Evolutionary conservation across 2,888 invertebrate species (phyloP).

Genomic region (Dryococelus australis): DNA sequence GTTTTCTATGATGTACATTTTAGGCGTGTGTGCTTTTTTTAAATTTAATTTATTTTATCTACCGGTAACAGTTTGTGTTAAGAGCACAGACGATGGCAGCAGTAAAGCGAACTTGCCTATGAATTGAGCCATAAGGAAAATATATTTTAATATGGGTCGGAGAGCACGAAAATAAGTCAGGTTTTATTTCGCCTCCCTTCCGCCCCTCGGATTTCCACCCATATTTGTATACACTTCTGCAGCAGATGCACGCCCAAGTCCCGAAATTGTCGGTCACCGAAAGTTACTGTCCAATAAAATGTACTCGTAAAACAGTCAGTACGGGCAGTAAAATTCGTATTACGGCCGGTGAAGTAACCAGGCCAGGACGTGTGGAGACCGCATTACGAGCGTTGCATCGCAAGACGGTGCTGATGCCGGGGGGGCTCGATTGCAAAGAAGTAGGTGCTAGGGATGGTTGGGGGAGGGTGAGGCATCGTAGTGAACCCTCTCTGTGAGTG

Average conservation of each 20-base stretch:
- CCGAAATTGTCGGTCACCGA: background rate
- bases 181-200: background rate
- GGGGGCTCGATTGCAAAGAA: no score
- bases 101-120: no score
- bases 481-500: slow-evolving; percentile 3
- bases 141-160: no score
- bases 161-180: background rate
- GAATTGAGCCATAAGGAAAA: no score
- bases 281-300: background rate
- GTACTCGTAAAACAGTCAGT: background rate
- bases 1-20: no score
- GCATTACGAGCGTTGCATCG: background rate
- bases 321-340: background rate
- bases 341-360: background rate
- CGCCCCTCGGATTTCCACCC: background rate
- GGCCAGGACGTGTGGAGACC: background rate
- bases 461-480: background rate
- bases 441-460: no score
- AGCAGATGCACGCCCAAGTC: background rate
- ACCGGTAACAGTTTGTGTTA: no score
- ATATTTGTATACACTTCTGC: background rate
- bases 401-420: no score
- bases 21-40: no score
- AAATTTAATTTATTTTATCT: no score
- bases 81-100: no score